Percentiles rank a stretch among this genome's conserved stretches.
Evolutionary conservation across 1,140 invertebrate species (phyloP).

Genomic region (Apis dorsata): DNA sequence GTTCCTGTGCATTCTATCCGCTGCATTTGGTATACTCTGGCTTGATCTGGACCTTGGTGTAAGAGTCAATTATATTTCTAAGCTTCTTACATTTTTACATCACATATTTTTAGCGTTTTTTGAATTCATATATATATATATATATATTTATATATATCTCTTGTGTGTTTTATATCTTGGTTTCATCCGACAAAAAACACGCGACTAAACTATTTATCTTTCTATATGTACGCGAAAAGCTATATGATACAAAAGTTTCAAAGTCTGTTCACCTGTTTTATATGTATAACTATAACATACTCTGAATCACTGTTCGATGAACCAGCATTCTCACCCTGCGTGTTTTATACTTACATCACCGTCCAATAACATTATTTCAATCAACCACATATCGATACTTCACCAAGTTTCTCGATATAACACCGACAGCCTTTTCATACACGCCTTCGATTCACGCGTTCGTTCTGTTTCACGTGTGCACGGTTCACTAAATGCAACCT

Average conservation of each 20-base stretch:
- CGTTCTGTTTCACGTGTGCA: slow-evolving; percentile 52
- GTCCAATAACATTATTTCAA: slow-evolving; percentile 38
- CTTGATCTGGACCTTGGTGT: slow-evolving; percentile 81
- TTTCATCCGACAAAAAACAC: slow-evolving; percentile 16
- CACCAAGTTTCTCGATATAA: slow-evolving; percentile 17
- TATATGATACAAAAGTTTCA: neutral
- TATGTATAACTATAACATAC: neutral
- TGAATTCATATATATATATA: slow-evolving; percentile 31
- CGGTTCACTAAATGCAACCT: slow-evolving; percentile 42
- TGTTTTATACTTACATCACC: slow-evolving; percentile 50
- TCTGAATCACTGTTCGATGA: slow-evolving; percentile 29
- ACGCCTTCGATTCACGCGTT: slow-evolving; percentile 35
- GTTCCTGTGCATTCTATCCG: slow-evolving; percentile 80
- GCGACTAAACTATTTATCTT: neutral
- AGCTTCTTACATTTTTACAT: slow-evolving; percentile 75
- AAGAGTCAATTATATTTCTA: slow-evolving; percentile 80
- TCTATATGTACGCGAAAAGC: neutral
- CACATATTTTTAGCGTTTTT: slow-evolving; percentile 68
- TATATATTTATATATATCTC: neutral
- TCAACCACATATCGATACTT: slow-evolving; percentile 18
- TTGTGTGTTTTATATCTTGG: neutral
- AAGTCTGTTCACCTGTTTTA: neutral
- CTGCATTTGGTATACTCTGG: slow-evolving; percentile 81
- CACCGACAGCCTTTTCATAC: slow-evolving; percentile 27
- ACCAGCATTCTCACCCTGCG: slow-evolving; percentile 40